Conservation (phyloP, 1,140 invertebrate genomes). For the Drusus annulatus region DNA sequence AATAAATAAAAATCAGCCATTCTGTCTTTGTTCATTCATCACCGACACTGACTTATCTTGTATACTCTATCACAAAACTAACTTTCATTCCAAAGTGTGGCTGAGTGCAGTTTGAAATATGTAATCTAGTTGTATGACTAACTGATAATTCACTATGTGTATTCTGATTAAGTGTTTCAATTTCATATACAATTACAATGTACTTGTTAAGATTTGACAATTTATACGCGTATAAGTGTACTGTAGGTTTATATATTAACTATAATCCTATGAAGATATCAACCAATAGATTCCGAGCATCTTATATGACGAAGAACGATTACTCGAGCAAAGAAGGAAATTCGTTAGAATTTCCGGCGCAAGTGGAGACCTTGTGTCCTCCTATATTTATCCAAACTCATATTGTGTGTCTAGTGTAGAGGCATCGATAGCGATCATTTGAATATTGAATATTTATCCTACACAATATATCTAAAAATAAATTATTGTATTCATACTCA, state of each 20-base stretch:
- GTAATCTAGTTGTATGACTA: slow-evolving; percentile 22
- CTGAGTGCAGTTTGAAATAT: slow-evolving; percentile 35
- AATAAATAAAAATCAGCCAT: not conserved
- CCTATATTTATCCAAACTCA: slow-evolving; percentile 43
- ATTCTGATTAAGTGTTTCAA: slow-evolving; percentile 38
- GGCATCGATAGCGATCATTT: slow-evolving; percentile 33
- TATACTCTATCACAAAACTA: slow-evolving; percentile 9
- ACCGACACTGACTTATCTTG: not conserved
- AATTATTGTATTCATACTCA: slow-evolving; percentile 22
- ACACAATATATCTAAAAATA: not conserved
- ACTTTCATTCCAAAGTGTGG: slow-evolving; percentile 28
- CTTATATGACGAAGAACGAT: slow-evolving; percentile 46
- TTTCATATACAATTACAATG: slow-evolving; percentile 44
- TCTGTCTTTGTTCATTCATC: not conserved
- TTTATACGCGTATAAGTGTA: slow-evolving; percentile 47
- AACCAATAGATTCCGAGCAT: slow-evolving; percentile 45
- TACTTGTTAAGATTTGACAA: slow-evolving; percentile 50
- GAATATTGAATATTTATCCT: slow-evolving; percentile 13
- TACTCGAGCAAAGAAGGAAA: not conserved
- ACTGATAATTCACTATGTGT: slow-evolving; percentile 25
- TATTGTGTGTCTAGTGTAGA: slow-evolving; percentile 51
- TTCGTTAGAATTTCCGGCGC: not conserved
- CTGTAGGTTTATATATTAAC: slow-evolving; percentile 46
- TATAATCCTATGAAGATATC: slow-evolving; percentile 40
- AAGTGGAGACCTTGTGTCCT: slow-evolving; percentile 53